phyloP scores from a whole-genome alignment of 2,797 vertebrate species.

The Pangasius sanitwongsei region DNA sequence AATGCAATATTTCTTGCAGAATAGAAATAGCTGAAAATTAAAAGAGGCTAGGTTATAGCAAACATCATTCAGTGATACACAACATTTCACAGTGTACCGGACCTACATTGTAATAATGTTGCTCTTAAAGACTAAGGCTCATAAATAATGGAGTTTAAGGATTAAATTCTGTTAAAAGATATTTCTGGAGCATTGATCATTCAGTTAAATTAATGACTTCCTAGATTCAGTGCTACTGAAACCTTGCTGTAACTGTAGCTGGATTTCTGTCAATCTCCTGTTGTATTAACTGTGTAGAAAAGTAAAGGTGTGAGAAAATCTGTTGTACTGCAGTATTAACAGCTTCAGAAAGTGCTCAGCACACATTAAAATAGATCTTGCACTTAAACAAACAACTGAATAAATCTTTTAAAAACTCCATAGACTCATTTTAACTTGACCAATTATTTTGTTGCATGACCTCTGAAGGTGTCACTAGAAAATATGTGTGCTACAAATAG shows the following conservation, averaged over 20 bases:
- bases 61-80: not conserved
- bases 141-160: not conserved
- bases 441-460: not conserved
- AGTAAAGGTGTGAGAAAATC: not conserved
- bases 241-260: conserved; percentile 11
- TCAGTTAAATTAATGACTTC: not conserved
- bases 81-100: not conserved
- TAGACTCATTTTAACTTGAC: not conserved
- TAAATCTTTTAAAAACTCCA: not conserved
- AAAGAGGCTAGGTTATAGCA: not conserved
- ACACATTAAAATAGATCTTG: not conserved
- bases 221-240: not conserved
- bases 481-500: not conserved
- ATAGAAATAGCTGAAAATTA: not conserved
- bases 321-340: not conserved
- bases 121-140: not conserved
- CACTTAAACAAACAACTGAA: not conserved
- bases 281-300: not conserved
- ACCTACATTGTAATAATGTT: not conserved
- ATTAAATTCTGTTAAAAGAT: not conserved
- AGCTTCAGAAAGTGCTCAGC: not conserved
- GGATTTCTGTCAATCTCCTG: not conserved
- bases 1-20: not conserved
- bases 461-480: not conserved
- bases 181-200: not conserved